phyloP scores from a whole-genome alignment of 2,888 invertebrate species.

The Eustalomyia histrio region DNA sequence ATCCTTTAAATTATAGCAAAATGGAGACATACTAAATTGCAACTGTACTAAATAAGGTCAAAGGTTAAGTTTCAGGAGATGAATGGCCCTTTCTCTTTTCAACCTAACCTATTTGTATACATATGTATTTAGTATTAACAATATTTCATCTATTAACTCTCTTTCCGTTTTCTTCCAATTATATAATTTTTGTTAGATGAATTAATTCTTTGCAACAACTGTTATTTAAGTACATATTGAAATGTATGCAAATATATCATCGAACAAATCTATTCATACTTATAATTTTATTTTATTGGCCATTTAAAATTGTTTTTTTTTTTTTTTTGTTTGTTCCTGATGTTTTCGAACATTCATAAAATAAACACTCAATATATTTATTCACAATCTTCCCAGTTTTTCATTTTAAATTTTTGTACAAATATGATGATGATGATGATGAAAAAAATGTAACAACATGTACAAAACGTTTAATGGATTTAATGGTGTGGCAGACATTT shows the following conservation, averaged over 20 bases:
- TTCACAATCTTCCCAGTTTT: constrained; percentile 30
- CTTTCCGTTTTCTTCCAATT: too few species aligned
- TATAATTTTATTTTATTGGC: constrained; percentile 56
- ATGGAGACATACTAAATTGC: too few species aligned
- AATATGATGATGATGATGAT: constrained; percentile 35
- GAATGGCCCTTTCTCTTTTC: too few species aligned
- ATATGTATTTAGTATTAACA: too few species aligned
- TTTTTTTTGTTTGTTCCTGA: constrained; percentile 29
- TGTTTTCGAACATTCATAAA: constrained; percentile 53
- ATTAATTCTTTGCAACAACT: too few species aligned
- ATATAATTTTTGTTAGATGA: too few species aligned
- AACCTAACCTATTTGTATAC: too few species aligned
- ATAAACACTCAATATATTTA: constrained; percentile 55
- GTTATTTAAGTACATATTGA: too few species aligned
- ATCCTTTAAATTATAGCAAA: too few species aligned
- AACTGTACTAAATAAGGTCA: too few species aligned
- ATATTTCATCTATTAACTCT: too few species aligned
- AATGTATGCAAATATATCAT: not conserved
- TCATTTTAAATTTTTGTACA: constrained; percentile 25
- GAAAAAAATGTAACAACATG: constrained; percentile 25
- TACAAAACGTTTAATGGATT: constrained; percentile 52
- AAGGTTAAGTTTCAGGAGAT: too few species aligned
- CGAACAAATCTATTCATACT: not conserved
- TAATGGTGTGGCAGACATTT: constrained; percentile 62
- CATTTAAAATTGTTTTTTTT: constrained; percentile 55